Evolutionary conservation across 2,888 invertebrate species (phyloP), one percentile per base, ranked within the genome.

Genomic region (Deilephila porcellus): DNA sequence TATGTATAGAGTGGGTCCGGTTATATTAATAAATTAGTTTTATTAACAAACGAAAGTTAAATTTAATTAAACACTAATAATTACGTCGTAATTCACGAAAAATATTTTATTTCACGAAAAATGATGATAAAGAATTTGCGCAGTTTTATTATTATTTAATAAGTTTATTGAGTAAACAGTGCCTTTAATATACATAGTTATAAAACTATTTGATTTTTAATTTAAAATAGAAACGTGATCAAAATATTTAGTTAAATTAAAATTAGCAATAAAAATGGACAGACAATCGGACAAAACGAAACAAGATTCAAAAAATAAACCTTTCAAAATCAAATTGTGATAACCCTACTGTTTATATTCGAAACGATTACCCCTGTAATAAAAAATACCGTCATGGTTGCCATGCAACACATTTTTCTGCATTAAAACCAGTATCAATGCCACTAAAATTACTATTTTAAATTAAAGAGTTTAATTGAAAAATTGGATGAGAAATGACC

Each of bases 401-500:
- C 32, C 32, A 32, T 1, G 4, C 32, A 34, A 63, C 19, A 29
- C 32, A 34, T 52, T 53, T 29, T 52, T 70, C 19, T 25, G 25
- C 29, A 75, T 73, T 76, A 76, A 72, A 60, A 53, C 53, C 53
- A 71, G 25, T 62, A 64, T 72, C 71, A 71, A 60, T 75, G 71
- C 73, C 74, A 59, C 64, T 7, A 74, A 70, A 59, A 59, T 59
- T 64, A 62, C 63, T 25, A 53, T 72, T 62, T 73, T 63, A 71
- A 53, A 62, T 71, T 71, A 60, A 71, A 29, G 19, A 73, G 32
- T 71, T 72, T 72, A 74, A 74, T 74, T 74, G 72, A 60, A 74
- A 90, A 90, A 91, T 89, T 84, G 89, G 84, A 86, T 86, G 83
- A 83, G 83, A 86, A 86, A 89, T 84, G 84, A 83, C 81, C 86